A percentile compares a stretch with the other conserved stretches of the same genome.
Conservation (phyloP, 2,888 invertebrate species). For the Tipula confusa region DNA sequence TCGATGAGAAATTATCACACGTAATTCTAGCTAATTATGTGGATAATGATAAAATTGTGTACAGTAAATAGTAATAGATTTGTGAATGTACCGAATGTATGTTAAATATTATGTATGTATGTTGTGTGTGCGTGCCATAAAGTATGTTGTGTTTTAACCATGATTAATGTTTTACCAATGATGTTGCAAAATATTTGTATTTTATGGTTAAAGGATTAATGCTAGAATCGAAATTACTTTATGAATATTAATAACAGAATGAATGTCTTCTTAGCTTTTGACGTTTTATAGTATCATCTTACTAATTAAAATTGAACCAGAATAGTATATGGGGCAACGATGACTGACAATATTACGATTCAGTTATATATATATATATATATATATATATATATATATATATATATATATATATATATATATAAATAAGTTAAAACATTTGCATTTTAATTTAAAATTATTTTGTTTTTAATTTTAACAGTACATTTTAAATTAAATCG, state of each 20-base stretch:
- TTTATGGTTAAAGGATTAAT: neutral
- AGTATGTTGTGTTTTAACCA: neutral
- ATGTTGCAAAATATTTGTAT: neutral
- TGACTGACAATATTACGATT: no score
- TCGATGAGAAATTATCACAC: neutral
- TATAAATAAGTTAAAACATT: no score
- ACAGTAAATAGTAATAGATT: neutral
- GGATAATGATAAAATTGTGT: neutral
- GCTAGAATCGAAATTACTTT: neutral
- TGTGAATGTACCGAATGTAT: neutral
- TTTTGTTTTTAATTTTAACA: no score
- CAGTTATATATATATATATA: no score
- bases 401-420: no score
- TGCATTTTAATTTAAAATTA: no score
- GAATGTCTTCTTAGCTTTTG: neutral
- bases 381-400: no score
- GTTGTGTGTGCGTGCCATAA: neutral
- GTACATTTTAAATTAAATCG: no score
- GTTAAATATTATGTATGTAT: neutral
- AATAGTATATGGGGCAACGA: no score
- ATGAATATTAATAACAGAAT: neutral
- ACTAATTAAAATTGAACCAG: no score
- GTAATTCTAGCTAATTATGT: conserved; percentile 3
- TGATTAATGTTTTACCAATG: neutral
- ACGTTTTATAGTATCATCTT: neutral